Base-by-base conservation (phyloP, 2,888 invertebrate species). In the Aromia moschata region DNA sequence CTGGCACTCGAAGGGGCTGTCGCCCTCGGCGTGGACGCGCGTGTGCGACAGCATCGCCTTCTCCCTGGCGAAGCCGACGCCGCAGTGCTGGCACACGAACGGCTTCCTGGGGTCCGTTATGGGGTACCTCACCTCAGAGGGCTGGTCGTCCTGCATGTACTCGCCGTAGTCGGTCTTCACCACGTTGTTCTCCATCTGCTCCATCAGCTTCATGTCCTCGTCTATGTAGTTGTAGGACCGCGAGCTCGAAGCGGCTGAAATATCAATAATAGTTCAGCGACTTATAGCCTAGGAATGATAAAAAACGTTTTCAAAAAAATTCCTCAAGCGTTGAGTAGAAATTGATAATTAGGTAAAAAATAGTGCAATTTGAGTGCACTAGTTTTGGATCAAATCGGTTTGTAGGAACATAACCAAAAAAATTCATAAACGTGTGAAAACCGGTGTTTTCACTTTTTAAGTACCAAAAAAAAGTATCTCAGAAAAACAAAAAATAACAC, bases 11-110 rank as follows among this genome's bases (percentile, higher is more conserved):
- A 89, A 86, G 0, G 92, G 91, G 11, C 91, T 90, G 72, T 93
- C 92, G 4, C 72, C 72, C 31, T 64, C 64, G 0, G 65, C 53
- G 33, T 67, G 64, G 30, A 65, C 44, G 12, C 62, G 56, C 0
- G 89, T 83, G 75, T 93, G 93, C 0, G 92, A 91, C 52, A 89
- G 87, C 16, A 93, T 80, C 0, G 93, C 93, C 74, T 93, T 93
- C 74, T 93, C 92, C 47, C 93, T 83, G 0, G 92, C 92, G 80
- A 93, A 77, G 36, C 89, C 89, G 54, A 93, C 85, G 0, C 84
- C 92, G 73, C 90, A 90, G 65, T 87, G 86, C 67, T 89, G 89
- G 69, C 93, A 93, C 0, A 92, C 93, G 73, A 93, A 93, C 0
- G 93, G 92, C 58, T 91, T 88, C 33, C 87, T 83, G 0, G 90